phyloP scores from a whole-genome alignment of 2,797 vertebrate species.

The Phoxinus dragarum region DNA sequence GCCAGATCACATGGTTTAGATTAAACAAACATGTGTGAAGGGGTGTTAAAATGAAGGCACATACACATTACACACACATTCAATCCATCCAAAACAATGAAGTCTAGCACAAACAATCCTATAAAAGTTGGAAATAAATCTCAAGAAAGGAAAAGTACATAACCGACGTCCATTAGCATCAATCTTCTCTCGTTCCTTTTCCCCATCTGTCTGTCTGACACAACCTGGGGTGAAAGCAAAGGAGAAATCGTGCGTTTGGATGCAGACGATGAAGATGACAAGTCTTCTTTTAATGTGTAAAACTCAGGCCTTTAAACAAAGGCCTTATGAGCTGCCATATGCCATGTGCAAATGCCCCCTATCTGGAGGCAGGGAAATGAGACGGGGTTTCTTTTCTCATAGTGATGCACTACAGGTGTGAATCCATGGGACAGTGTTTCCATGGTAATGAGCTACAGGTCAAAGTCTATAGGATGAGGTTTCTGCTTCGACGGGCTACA shows the following conservation, averaged over 20 bases:
- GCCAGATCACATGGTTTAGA: constrained; percentile 51
- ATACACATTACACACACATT: constrained; percentile 41
- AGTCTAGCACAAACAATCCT: constrained; percentile 46
- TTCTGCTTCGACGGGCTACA: constrained; percentile 72
- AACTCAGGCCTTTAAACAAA: constrained; percentile 74
- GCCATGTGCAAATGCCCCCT: constrained; percentile 87
- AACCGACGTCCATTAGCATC: constrained; percentile 28
- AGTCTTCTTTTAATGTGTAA: constrained; percentile 74
- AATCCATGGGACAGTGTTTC: constrained; percentile 77
- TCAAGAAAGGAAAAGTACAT: background rate
- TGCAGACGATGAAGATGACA: constrained; percentile 71
- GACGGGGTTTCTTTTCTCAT: constrained; percentile 58
- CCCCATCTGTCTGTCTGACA: constrained; percentile 35
- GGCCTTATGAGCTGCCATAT: constrained; percentile 87
- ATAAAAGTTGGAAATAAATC: constrained; percentile 14
- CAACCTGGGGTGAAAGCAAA: constrained; percentile 47
- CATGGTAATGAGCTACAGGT: constrained; percentile 64
- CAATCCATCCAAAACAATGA: constrained; percentile 27
- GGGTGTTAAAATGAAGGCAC: constrained; percentile 53
- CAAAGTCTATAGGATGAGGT: constrained; percentile 59
- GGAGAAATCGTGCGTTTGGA: constrained; percentile 55
- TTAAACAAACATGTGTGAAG: constrained; percentile 35
- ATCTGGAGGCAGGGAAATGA: constrained; percentile 54
- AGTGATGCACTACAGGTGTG: constrained; percentile 80
- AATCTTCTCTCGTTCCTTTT: constrained; percentile 27